Evolutionary conservation across 2,888 invertebrate genomes (phyloP).

Genomic region (Phortica magna): DNA sequence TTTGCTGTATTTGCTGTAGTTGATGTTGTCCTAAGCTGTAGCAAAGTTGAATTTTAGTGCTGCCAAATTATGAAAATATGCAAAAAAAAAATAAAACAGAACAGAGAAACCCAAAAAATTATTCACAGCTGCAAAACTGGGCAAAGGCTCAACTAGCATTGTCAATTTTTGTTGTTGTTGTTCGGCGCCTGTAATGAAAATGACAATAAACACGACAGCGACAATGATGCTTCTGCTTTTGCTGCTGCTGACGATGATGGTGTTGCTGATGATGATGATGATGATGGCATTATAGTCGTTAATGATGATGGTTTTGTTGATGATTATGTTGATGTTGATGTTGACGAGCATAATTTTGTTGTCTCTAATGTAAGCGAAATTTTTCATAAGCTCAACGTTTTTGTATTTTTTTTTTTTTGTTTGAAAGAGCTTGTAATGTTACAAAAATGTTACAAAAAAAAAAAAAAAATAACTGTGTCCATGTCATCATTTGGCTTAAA

Average conservation of each 20-base stretch:
- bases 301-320: background rate
- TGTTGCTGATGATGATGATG: background rate
- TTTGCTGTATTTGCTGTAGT: background rate
- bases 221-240: background rate
- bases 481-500: background rate
- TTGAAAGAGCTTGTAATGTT: conserved; percentile 51
- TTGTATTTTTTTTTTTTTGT: conserved; percentile 53
- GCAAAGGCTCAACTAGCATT: no score
- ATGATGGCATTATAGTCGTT: background rate
- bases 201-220: background rate
- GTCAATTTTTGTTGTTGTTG: conserved; percentile 49
- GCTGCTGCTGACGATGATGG: background rate
- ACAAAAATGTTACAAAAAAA: conserved; percentile 57
- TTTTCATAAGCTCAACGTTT: conserved; percentile 26
- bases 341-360: background rate
- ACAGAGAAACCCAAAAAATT: no score
- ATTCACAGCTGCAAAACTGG: no score
- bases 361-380: background rate
- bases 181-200: conserved; percentile 29
- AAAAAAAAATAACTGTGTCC: background rate
- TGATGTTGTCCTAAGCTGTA: background rate
- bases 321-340: background rate
- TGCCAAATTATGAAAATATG: no score
- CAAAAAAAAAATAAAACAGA: no score
- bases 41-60: no score